A percentile compares a stretch with the other conserved stretches of the same genome.
Conservation (phyloP, 2,888 invertebrate species). For the Melanostoma scalare region DNA sequence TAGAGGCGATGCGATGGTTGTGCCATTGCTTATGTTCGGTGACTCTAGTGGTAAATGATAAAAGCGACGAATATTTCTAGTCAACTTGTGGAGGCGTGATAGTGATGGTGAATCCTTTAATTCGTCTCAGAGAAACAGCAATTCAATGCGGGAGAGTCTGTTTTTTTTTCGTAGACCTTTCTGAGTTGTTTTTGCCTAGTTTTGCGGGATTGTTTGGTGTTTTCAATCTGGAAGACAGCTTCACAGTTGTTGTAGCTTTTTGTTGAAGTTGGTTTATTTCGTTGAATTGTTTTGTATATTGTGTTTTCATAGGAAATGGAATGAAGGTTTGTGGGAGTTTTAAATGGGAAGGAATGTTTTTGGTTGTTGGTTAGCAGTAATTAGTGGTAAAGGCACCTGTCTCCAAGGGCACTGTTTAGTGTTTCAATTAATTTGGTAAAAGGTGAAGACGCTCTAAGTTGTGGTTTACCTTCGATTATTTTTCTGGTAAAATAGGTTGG, state of each 20-base stretch:
- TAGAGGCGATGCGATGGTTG: conserved; percentile 42
- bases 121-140: conserved; percentile 5
- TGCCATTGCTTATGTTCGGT: conserved; percentile 4
- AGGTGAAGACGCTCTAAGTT: conserved; percentile 35
- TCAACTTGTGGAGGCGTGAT: conserved; percentile 49
- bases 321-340: neutral
- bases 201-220: conserved; percentile 37
- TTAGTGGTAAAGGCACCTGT: conserved; percentile 38
- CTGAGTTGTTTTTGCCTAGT: conserved; percentile 16
- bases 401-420: conserved; percentile 28
- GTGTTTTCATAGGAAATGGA: neutral
- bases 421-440: conserved; percentile 30
- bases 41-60: conserved; percentile 45
- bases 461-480: conserved; percentile 42
- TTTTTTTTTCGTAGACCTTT: conserved; percentile 32
- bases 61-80: conserved; percentile 56
- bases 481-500: conserved; percentile 5
- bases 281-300: conserved; percentile 28
- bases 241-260: conserved; percentile 12
- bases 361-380: conserved; percentile 33
- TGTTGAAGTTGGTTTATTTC: neutral
- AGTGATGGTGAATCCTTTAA: conserved; percentile 44
- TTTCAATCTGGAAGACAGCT: conserved; percentile 33
- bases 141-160: conserved; percentile 44
- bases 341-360: neutral